phyloP scores from a whole-genome alignment of 2,797 vertebrate genomes.

The Lates japonicus region DNA sequence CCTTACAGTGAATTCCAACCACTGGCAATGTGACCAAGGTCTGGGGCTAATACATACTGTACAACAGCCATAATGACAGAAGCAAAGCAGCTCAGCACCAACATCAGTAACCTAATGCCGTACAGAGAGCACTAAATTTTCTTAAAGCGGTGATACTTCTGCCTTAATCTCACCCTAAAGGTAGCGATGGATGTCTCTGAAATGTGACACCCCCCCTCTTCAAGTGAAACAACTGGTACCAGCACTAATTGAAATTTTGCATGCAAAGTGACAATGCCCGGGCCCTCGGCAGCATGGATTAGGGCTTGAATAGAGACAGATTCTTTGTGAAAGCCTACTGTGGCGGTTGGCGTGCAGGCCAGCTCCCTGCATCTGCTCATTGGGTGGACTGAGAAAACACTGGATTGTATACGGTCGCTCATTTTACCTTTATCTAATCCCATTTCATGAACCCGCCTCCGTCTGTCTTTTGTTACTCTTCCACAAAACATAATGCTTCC shows the following conservation, averaged over 20 bases:
- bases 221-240: conserved; percentile 89
- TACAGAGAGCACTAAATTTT: conserved; percentile 31
- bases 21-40: neutral
- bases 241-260: conserved; percentile 91
- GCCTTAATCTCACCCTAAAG: conserved; percentile 80
- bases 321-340: conserved; percentile 89
- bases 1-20: neutral
- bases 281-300: conserved; percentile 87
- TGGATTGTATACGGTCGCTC: conserved; percentile 78
- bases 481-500: conserved; percentile 71
- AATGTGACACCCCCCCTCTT: conserved; percentile 80
- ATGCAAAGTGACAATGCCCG: conserved; percentile 89
- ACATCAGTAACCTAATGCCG: conserved; percentile 44
- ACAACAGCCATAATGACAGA: neutral
- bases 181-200: conserved; percentile 79
- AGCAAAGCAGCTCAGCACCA: conserved; percentile 24
- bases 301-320: conserved; percentile 87
- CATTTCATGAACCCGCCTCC: conserved; percentile 69
- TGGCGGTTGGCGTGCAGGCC: conserved; percentile 85
- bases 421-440: conserved; percentile 87
- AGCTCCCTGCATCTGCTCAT: conserved; percentile 86
- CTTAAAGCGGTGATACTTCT: conserved; percentile 59
- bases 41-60: neutral
- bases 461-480: conserved; percentile 76
- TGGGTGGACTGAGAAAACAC: conserved; percentile 83